A percentile compares a stretch with the other conserved stretches of the same genome.
Conservation (phyloP, 35 echinoderm and acorn worm species). For the Diadema setosum region DNA sequence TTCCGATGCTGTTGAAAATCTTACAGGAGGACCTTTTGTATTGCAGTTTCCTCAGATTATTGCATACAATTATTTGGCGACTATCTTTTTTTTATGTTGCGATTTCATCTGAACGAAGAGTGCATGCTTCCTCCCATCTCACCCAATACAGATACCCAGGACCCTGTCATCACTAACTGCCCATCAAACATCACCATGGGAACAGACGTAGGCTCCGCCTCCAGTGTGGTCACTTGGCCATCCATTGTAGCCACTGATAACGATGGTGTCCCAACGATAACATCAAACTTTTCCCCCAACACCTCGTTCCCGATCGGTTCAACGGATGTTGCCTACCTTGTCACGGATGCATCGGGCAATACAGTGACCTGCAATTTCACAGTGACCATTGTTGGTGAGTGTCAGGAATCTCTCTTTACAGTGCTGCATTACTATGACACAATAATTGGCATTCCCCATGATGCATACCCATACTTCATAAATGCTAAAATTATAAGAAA, state of each 20-base stretch:
- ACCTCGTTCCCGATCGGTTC: constrained; percentile 12
- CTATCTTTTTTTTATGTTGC: no score
- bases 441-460: no score
- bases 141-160: background rate
- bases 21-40: no score
- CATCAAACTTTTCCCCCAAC: background rate
- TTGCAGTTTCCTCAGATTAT: no score
- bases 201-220: background rate
- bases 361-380: background rate
- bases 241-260: background rate
- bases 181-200: background rate
- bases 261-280: background rate
- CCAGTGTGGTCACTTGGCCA: background rate
- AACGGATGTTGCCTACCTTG: constrained; percentile 34
- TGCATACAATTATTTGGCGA: no score
- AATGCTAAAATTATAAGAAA: no score
- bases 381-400: constrained; percentile 39
- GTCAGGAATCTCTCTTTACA: no score
- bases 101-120: background rate
- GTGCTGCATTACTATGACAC: no score
- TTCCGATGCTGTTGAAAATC: no score
- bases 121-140: background rate
- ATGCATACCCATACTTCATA: no score
- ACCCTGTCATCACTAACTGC: background rate
- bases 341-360: constrained; percentile 42